Evolutionary conservation across 2,113 vertebrate species (phyloP), one percentile per base, ranked within the genome.

Genomic region (Xiphophorus hellerii): DNA sequence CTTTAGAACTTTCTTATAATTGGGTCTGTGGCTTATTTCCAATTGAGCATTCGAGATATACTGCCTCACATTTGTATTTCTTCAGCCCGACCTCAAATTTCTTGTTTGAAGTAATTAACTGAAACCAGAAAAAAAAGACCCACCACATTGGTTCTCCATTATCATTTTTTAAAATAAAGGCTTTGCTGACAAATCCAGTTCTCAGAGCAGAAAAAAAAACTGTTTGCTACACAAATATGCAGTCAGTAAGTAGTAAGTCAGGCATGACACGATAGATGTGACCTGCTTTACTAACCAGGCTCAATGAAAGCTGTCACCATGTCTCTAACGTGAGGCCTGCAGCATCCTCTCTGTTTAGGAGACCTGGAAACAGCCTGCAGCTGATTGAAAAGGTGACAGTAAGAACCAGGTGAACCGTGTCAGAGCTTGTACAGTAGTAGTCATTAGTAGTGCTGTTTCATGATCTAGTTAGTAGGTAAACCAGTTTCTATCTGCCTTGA

Each of bases 241-340:
- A 73, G 31, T 69, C 54, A 51, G 2, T 65, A 63, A 13, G n/a
- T 69, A 51, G 2, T 65, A 63, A 13, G n/a, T 69, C 54, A 13
- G 60, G 10, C 60, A 27, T 61, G 20, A 33, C 29, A 69, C 17
- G 14, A 35, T 9, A 13, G 62, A 64, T 64, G 30, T 33, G 66
- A 73, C 66, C 51, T 37, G 17, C 27, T 29, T 35, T 29, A 44
- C 73, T 72, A 58, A 76, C 54, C 63, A n/a, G n/a, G 31, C 61
- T 31, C 54, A 5, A 17, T 67, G 58, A 78, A 63, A 63, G 9
- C 65, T 28, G 65, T 75, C 64, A 74, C 37, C 37, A 39, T n/a
- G 20, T 65, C 42, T 7, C 30, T 67, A 22, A 69, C 27, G 13
- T 54, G 33, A 76, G 39, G 60, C n/a, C 60, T 14, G n/a, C 3